Evolutionary conservation across 35 echinoderm and acorn worm genomes (phyloP).

Genomic region (Lytechinus variegatus): DNA sequence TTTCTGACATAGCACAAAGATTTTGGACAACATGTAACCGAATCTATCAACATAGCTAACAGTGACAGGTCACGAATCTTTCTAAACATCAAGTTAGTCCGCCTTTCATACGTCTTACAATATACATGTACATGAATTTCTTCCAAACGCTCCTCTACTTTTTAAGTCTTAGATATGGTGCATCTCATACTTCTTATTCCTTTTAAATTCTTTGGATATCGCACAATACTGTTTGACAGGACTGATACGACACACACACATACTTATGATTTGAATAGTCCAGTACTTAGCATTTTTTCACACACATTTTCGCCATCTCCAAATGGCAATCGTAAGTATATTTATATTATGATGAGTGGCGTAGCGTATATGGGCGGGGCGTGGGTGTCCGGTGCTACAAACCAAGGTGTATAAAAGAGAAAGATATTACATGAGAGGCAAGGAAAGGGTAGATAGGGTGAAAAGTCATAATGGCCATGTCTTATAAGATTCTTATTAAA

Average conservation of each 20-base stretch:
- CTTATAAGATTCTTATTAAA: too few relatives aligned
- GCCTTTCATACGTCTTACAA: background rate
- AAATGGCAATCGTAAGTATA: background rate
- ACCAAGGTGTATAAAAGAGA: too few relatives aligned
- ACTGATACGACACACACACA: background rate
- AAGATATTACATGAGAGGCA: too few relatives aligned
- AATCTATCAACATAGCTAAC: background rate
- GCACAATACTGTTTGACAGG: background rate
- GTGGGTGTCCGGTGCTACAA: too few relatives aligned
- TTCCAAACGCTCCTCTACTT: slow-evolving; percentile 1
- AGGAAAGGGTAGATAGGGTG: too few relatives aligned
- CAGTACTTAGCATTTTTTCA: slow-evolving; percentile 2
- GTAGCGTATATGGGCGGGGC: too few relatives aligned
- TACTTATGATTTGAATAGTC: background rate
- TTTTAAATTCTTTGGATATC: background rate
- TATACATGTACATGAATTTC: background rate
- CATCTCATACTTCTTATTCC: background rate
- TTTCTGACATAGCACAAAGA: background rate
- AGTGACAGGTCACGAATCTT: background rate
- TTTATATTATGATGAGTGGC: background rate
- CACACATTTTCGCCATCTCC: background rate
- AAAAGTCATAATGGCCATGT: too few relatives aligned
- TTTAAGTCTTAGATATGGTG: background rate
- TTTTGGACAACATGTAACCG: too few relatives aligned
- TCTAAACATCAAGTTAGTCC: background rate